Evolutionary conservation across 2,888 invertebrate species (phyloP).

Genomic region (Branchellion lobata): DNA sequence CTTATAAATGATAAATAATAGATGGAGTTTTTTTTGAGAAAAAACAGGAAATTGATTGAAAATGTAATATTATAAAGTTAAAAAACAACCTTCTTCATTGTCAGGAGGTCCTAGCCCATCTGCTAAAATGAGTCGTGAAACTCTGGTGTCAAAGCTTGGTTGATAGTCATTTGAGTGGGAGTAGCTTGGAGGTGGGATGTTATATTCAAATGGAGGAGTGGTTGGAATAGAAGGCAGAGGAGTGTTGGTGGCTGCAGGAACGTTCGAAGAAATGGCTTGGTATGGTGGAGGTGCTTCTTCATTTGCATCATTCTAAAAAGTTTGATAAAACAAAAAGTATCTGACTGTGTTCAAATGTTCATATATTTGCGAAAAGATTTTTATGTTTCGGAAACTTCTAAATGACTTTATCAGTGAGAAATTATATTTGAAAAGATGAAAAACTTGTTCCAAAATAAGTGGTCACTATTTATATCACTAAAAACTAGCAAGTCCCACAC

Average conservation of each 20-base stretch:
- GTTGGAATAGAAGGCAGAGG: background rate
- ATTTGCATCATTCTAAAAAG: background rate
- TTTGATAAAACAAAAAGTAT: no score
- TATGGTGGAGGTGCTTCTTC: background rate
- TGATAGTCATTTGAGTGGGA: background rate
- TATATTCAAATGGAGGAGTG: background rate
- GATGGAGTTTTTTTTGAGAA: no score
- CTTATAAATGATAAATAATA: no score
- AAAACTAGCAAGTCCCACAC: no score
- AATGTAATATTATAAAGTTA: background rate
- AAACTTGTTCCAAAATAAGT: no score
- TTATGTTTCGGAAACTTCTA: no score
- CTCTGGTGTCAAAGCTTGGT: background rate
- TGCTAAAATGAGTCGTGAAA: background rate
- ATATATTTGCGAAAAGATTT: no score
- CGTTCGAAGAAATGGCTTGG: background rate
- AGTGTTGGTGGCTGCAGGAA: background rate
- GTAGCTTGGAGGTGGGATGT: constrained; percentile 1
- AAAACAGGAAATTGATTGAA: background rate
- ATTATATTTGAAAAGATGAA: no score
- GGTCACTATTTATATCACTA: no score
- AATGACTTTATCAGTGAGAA: no score
- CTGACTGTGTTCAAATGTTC: no score
- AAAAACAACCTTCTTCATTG: constrained; percentile 5
- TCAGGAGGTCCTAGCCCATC: background rate